Evolutionary conservation across 2,888 invertebrate species (phyloP).

Genomic region (Chrysina gloriosa): DNA sequence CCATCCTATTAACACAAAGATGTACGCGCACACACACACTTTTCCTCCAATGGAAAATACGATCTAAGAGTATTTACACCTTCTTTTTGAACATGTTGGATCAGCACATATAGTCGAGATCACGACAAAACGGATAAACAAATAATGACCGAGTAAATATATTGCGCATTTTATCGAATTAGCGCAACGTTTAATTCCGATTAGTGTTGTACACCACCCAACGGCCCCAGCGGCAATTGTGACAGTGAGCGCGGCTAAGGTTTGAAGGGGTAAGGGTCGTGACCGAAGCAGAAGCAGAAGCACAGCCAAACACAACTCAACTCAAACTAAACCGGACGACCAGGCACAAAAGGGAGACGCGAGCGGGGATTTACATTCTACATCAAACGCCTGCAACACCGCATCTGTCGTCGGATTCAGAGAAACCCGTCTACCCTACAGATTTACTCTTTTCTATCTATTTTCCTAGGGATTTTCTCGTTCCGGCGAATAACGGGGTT

Average conservation of each 20-base stretch:
- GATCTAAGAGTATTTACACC: slow-evolving; percentile 38
- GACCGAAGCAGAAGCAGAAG: slow-evolving; percentile 44
- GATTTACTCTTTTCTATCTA: neutral
- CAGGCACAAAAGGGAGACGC: slow-evolving; percentile 47
- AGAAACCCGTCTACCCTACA: slow-evolving; percentile 18
- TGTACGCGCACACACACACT: slow-evolving; percentile 34
- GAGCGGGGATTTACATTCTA: slow-evolving; percentile 38
- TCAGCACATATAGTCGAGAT: slow-evolving; percentile 39
- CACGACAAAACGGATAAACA: slow-evolving; percentile 4
- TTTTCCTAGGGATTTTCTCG: slow-evolving; percentile 24
- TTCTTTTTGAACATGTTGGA: slow-evolving; percentile 26
- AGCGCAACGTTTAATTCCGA: slow-evolving; percentile 39
- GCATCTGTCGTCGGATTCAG: slow-evolving; percentile 37
- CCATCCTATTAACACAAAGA: slow-evolving; percentile 56
- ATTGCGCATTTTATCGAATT: slow-evolving; percentile 38
- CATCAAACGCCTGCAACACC: slow-evolving; percentile 30
- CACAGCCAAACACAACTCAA: no score
- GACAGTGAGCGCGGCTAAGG: slow-evolving; percentile 51
- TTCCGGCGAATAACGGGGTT: neutral
- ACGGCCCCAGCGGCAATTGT: slow-evolving; percentile 55
- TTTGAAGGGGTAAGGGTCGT: slow-evolving; percentile 50
- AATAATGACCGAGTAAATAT: neutral
- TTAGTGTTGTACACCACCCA: no score
- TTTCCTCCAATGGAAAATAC: slow-evolving; percentile 37
- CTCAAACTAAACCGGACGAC: slow-evolving; percentile 45